A percentile compares a stretch with the other conserved stretches of the same genome.
Conservation (phyloP, 2,797 vertebrate species). For the Liparis tanakae region DNA sequence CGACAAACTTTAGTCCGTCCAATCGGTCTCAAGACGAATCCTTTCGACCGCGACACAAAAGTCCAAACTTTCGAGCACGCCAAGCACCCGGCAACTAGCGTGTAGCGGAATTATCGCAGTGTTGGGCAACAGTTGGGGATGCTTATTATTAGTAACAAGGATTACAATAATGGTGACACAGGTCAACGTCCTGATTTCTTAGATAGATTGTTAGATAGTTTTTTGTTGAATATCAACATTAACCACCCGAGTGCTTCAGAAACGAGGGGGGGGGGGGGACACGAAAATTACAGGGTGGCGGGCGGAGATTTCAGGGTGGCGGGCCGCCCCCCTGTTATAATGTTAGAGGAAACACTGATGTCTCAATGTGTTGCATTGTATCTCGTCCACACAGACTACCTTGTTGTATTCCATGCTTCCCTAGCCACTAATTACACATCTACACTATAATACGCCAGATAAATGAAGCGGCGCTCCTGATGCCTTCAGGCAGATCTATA, state of each 20-base stretch:
- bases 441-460: constrained; percentile 17
- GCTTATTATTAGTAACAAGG: not conserved
- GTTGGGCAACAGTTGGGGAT: not conserved
- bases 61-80: not conserved
- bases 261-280: no score
- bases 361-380: not conserved
- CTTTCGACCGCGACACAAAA: not conserved
- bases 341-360: no score
- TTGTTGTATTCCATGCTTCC: not conserved
- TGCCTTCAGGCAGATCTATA: constrained; percentile 21
- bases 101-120: not conserved
- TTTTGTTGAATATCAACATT: not conserved
- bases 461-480: constrained; percentile 24
- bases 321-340: no score
- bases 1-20: not conserved
- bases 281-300: no score
- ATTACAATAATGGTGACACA: not conserved
- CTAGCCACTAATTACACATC: not conserved
- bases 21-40: not conserved
- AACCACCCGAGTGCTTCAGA: not conserved
- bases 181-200: not conserved
- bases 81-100: not conserved
- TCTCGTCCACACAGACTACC: not conserved
- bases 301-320: no score
- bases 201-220: no score